Evolutionary conservation across 1,140 invertebrate species (phyloP).

Genomic region (Solen grandis): DNA sequence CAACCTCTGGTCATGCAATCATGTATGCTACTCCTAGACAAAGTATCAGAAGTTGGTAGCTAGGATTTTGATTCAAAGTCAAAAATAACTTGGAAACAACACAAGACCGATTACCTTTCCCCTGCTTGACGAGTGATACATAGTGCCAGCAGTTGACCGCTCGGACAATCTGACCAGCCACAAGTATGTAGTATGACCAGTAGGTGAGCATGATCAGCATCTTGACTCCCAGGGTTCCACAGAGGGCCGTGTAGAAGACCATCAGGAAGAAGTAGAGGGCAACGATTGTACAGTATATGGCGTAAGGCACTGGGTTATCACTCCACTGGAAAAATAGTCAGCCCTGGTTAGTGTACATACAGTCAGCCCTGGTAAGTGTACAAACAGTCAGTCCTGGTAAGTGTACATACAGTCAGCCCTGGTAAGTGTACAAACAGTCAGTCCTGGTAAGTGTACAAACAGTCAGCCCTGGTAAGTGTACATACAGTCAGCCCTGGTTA

Average conservation of each 20-base stretch:
- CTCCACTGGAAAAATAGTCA: constrained; percentile 62
- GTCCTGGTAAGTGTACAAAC: no score
- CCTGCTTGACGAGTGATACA: constrained; percentile 49
- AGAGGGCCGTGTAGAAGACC: constrained; percentile 64
- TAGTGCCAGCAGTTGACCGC: constrained; percentile 68
- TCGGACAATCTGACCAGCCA: constrained; percentile 63
- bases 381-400: no score
- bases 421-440: no score
- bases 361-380: no score
- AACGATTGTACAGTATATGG: constrained; percentile 61
- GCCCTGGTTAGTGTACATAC: background rate
- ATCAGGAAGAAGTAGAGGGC: constrained; percentile 64
- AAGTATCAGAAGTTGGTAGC: no score
- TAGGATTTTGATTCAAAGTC: no score
- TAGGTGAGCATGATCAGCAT: constrained; percentile 75
- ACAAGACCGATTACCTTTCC: constrained; percentile 48
- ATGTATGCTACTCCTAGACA: no score
- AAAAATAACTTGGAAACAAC: no score
- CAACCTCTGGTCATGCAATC: no score
- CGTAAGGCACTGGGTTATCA: constrained; percentile 65
- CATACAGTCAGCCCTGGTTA: no score
- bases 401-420: no score
- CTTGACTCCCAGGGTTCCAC: constrained; percentile 63
- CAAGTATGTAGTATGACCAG: constrained; percentile 72
- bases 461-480: no score